Evolutionary conservation across 2,797 vertebrate species (phyloP), one percentile per base, ranked within the genome.

Genomic region (Salarias fasciatus): DNA sequence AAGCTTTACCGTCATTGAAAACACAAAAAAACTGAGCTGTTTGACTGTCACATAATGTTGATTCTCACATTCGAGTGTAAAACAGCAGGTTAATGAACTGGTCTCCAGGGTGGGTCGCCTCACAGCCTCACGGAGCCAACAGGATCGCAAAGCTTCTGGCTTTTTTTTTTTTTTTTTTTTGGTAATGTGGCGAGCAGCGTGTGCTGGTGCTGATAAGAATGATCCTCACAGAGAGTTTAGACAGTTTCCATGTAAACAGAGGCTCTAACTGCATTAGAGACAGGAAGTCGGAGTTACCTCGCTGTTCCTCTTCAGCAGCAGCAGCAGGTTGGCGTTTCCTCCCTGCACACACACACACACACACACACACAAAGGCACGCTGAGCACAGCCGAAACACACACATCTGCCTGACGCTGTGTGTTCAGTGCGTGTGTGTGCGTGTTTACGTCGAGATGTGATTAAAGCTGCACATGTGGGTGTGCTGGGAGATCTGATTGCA

Each of bases 241-340:
- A 64, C 68, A 56, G 73, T 75, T 73, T 66, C 79, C 72, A 79
- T 74, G 69, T 63, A 37, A 69, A 73, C 72, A 60, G 58, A 10
- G 11, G 47, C 46, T 76, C 18, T 63, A 64, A 83, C 46, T 40
- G 44, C 63, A 53, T 80, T 56, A 61, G 53, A 54, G 44, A 62
- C 64, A 70, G 79, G 72, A 85, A 82, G 68, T 76, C 88, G 10
- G 13, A 6, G 36, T 93, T 95, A 99, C 97, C 96, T 98, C 95
- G 11, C 94, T 97, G 94, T 97, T 97, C 82, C 94, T 96, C 91
- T 95, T 98, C 80, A 96, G 89, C 87, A 95, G 88, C 80, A 95
- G 94, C 82, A 94, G 92, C 85, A 95, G 84, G 90, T 95, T 97
- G 66, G 93, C 89, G 64, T 93, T 96, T 88, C 94, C 95, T 88